Evolutionary conservation across 2,888 invertebrate species (phyloP).

Genomic region (Allolobophora icterica): DNA sequence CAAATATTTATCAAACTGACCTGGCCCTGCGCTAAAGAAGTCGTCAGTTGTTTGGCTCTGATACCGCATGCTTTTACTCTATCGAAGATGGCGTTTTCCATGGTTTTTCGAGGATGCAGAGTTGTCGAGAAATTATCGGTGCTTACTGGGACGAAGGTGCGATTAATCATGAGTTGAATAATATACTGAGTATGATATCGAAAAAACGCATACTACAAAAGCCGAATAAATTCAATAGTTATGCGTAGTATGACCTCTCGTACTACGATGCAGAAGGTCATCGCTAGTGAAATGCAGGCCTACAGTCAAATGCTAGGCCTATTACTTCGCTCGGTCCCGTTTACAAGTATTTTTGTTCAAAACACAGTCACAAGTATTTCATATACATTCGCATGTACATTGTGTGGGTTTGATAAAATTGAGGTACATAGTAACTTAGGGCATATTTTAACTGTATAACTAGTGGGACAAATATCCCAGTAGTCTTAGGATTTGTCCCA

Average conservation of each 20-base stretch:
- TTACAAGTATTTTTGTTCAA: neutral
- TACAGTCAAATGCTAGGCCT: neutral
- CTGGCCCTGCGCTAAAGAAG: neutral
- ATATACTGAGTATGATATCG: neutral
- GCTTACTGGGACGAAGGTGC: neutral
- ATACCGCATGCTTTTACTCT: neutral
- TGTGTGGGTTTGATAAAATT: neutral
- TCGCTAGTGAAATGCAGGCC: neutral
- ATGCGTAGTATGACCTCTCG: neutral
- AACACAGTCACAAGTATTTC: neutral
- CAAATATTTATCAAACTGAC: neutral
- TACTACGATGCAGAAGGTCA: neutral
- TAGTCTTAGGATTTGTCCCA: no score
- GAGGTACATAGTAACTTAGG: neutral
- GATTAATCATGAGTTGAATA: neutral
- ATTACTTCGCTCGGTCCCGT: neutral
- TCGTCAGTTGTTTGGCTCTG: neutral
- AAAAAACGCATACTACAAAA: neutral
- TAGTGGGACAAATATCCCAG: no score
- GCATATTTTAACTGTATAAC: no score
- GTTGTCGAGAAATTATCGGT: neutral
- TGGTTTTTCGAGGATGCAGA: neutral
- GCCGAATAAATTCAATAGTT: neutral
- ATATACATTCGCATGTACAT: neutral
- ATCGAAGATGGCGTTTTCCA: slow-evolving; percentile 12